Conservation (phyloP, 2,797 vertebrate genomes). For the Gouania willdenowi region DNA sequence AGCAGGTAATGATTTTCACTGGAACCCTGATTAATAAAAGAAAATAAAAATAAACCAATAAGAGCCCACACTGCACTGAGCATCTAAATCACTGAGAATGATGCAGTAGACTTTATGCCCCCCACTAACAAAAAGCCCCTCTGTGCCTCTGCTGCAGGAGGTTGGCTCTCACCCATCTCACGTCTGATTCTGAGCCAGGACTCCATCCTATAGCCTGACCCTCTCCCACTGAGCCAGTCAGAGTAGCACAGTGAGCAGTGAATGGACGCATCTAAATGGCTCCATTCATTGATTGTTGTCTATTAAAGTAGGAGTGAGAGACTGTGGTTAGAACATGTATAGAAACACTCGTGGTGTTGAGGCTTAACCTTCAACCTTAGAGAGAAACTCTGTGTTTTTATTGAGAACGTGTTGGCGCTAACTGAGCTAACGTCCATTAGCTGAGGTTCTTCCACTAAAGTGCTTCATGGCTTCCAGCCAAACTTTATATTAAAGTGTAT, state of each 20-base stretch:
- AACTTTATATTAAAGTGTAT: constrained; percentile 3
- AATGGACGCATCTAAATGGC: constrained; percentile 44
- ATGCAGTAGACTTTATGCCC: too few species aligned
- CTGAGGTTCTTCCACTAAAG: constrained; percentile 8
- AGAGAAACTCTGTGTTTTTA: constrained; percentile 7
- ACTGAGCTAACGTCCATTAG: constrained; percentile 28
- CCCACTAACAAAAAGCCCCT: background rate
- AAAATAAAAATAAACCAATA: constrained; percentile 1
- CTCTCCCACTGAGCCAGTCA: constrained; percentile 36
- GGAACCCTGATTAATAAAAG: too few species aligned
- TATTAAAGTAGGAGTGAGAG: constrained; percentile 32
- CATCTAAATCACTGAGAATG: too few species aligned
- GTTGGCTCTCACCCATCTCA: constrained; percentile 24
- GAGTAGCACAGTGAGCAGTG: constrained; percentile 7
- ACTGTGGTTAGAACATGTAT: constrained; percentile 36
- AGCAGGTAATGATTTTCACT: too few species aligned
- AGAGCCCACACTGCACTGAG: constrained; percentile 9
- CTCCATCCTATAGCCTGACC: constrained; percentile 36
- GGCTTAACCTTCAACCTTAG: constrained; percentile 20
- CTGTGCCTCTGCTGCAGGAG: constrained; percentile 10
- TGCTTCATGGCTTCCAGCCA: background rate
- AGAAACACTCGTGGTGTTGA: constrained; percentile 14
- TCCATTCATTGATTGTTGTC: constrained; percentile 48
- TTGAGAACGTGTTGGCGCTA: constrained; percentile 5
- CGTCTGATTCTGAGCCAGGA: constrained; percentile 12